Base-by-base conservation (phyloP, 2,888 invertebrate species). In the Brassicogethes aeneus region DNA sequence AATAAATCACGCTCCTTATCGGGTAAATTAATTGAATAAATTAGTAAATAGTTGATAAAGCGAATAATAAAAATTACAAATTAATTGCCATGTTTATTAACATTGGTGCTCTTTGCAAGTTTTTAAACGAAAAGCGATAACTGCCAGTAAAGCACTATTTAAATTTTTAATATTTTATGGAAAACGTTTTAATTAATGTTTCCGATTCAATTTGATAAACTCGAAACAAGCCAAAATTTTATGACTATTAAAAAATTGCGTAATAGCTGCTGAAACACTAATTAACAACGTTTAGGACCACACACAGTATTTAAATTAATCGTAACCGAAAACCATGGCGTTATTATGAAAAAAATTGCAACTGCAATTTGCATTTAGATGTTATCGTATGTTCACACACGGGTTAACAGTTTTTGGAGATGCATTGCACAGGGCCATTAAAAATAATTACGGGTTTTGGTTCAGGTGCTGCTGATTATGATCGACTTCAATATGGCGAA, bases 1-100 rank as follows among this genome's bases (percentile, higher is more conserved):
- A 37, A 41, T 41, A 41, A 37, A 41, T 41, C 34, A 41, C 16
- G 33, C 8, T 14, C 8, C 36, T n/a, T 41, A 41, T 41, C 41
- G 16, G 7, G 10, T n/a, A 29, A 34, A 15, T 16, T 39, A 33
- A 36, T 43, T 33, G 33, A 36, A 43, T 38, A 37, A 39, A 42
- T 43, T 39, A 39, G 32, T 36, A 32, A 43, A 43, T 37, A 43
- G 31, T 32, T 32, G 32, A 32, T 32, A 32, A 32, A 10, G 23
- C 23, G 10, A 23, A 23, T 23, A 23, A 23, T 23, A 23, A 23
- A 23, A 23, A 23, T 23, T 23, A 23, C 23, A 23, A 23, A 23
- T 23, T 23, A 23, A 23, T 23, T 23, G 23, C 23, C 10, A 10
- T 23, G 23, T 23, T 23, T 23, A 23, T 23, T 23, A 23, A 23